phyloP scores from a whole-genome alignment of 2,113 vertebrate species.

The Oceanodroma tethys region DNA sequence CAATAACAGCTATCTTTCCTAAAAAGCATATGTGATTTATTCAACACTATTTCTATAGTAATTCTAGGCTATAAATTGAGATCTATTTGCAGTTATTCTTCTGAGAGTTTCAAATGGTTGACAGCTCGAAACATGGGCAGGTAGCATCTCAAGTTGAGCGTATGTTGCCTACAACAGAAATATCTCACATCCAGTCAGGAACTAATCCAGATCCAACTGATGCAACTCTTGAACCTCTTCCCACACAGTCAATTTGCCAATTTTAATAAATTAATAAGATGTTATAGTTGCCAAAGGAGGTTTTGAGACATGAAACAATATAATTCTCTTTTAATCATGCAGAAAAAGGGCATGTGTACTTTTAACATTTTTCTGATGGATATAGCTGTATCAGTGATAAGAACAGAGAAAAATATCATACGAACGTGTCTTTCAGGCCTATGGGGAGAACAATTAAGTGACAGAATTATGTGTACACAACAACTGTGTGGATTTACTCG shows the following conservation, averaged over 20 bases:
- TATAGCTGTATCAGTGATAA: not conserved
- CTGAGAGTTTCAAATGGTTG: not conserved
- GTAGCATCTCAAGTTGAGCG: not conserved
- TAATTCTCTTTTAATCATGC: not conserved
- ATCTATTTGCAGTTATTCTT: not conserved
- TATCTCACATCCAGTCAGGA: not conserved
- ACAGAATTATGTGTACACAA: not conserved
- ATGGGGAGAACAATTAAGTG: not conserved
- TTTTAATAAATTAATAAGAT: not conserved
- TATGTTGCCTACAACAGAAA: not conserved
- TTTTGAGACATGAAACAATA: not conserved
- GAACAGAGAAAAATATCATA: not conserved
- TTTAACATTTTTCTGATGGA: not conserved
- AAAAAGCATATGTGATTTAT: not conserved
- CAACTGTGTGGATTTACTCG: not conserved
- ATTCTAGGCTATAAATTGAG: not conserved
- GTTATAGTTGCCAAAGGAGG: not conserved
- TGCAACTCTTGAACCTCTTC: slow-evolving; percentile 12
- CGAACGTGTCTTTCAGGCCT: not conserved
- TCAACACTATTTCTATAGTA: not conserved
- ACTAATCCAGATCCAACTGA: not conserved
- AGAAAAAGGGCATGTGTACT: not conserved
- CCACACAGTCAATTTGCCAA: not conserved
- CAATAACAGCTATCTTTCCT: not conserved
- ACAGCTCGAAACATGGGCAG: not conserved